Base-by-base conservation (phyloP, 2,888 invertebrate genomes). In the Ariolimax columbianus region DNA sequence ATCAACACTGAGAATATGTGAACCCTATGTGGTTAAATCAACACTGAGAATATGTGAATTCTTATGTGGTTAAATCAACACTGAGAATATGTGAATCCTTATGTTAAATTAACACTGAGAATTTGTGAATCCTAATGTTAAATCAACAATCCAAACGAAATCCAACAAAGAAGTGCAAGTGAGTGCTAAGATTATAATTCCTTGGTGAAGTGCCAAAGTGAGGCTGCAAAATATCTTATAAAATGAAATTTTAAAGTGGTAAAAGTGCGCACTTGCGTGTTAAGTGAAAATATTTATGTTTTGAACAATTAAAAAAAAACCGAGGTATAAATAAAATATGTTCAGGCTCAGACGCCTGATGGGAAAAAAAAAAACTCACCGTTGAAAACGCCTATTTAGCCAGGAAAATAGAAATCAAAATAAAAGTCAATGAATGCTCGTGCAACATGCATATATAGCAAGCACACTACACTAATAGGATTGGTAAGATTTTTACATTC, bases 351-450 rank as follows among this genome's bases (percentile, higher is more conserved):
- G 40, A 75, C 47, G 47, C 81, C n/a, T 73, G 36, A 77, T 36
- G 47, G 51, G 66, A n/a, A n/a, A n/a, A n/a, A n/a, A n/a, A n/a
- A 83, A 47, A 66, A 83, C 83, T 83, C 83, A 83, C 83, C 83
- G 77, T 80, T 80, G 81, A 75, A 80, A 84, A 80, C 75, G 81
- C 80, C 80, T 81, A 84, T 81, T 80, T 80, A 68, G 73, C 70
- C 38, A 86, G 82, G 79, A 66, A 51, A 86, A 73, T 66, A 86
- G 82, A 86, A 83, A 86, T 75, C 82, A 82, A 78, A 86, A 63
- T 59, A 83, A 70, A 33, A 86, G 59, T 51, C 33, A 63, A 77
- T 85, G 80, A 85, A 85, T 85, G 66, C 63, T 84, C 84, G 80
- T 84, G 84, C 80, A 79, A 84, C 55, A 47, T 36, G 36, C 36